These are phyloP conservation scores for Rhinogobius similis DNA, from an alignment of 2,113 vertebrate species.

Conservation along the genomic window DNA sequence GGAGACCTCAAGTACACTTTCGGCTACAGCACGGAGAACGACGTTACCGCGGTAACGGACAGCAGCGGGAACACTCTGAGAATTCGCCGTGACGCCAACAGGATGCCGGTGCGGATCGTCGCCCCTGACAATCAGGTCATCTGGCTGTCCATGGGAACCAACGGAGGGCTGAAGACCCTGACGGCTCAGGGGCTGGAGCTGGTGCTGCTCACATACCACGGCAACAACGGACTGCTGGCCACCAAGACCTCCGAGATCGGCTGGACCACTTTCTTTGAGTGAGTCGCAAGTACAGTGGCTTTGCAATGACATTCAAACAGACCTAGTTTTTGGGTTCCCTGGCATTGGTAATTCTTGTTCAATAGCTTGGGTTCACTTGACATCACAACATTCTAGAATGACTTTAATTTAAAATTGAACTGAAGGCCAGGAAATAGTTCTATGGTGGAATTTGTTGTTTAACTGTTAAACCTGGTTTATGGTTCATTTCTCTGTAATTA, in stretches of 20 bases:
- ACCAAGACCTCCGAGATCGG: slow-evolving; percentile 96
- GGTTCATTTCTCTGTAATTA: no score
- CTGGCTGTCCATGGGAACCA: slow-evolving; percentile 93
- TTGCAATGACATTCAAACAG: neutral
- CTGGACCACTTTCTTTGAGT: slow-evolving; percentile 99
- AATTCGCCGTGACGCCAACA: slow-evolving; percentile 89
- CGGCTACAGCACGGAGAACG: slow-evolving; percentile 94
- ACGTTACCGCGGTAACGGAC: slow-evolving; percentile 90
- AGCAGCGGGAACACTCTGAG: slow-evolving; percentile 93
- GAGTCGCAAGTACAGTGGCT: slow-evolving; percentile 68
- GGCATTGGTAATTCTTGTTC: neutral
- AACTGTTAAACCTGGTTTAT: no score
- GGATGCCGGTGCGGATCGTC: slow-evolving; percentile 93
- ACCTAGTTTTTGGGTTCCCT: neutral
- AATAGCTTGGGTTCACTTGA: no score
- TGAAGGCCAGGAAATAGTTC: no score
- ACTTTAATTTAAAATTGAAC: no score
- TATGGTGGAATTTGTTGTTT: neutral
- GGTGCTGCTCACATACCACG: slow-evolving; percentile 94
- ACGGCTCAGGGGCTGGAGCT: slow-evolving; percentile 92
- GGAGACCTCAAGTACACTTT: slow-evolving; percentile 94
- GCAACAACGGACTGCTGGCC: slow-evolving; percentile 92
- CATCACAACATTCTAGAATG: no score
- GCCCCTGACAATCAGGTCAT: slow-evolving; percentile 97
- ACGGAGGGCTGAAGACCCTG: slow-evolving; percentile 91